These are phyloP conservation scores for Meteorus colon DNA, from an alignment of 2,888 invertebrate genomes.

Conservation along the genomic window DNA sequence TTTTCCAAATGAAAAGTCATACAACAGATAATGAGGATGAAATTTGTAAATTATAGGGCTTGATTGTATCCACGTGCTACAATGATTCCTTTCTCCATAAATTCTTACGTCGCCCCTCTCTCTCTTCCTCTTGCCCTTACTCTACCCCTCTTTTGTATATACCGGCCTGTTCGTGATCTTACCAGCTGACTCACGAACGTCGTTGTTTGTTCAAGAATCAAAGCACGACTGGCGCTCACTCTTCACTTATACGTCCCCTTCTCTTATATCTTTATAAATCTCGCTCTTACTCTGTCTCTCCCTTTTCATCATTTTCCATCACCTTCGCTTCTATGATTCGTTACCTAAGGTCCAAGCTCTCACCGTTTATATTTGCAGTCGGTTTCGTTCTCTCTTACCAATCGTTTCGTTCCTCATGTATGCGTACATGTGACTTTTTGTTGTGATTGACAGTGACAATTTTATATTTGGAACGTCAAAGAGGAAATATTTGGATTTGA, in stretches of 20 bases:
- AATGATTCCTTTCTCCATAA: background rate
- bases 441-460: no score
- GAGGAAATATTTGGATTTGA: no score
- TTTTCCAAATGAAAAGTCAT: no score
- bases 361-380: slow-evolving; percentile 53
- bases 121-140: background rate
- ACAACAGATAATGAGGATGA: background rate
- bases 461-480: no score
- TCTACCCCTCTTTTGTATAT: background rate
- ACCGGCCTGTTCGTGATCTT: slow-evolving; percentile 27
- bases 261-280: slow-evolving; percentile 38
- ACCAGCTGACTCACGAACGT: slow-evolving; percentile 59
- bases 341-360: slow-evolving; percentile 41
- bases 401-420: slow-evolving; percentile 51
- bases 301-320: slow-evolving; percentile 34
- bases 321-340: slow-evolving; percentile 37
- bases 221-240: slow-evolving; percentile 52
- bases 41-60: slow-evolving; percentile 1
- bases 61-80: slow-evolving; percentile 1
- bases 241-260: slow-evolving; percentile 47
- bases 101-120: background rate
- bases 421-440: no score
- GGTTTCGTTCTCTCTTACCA: slow-evolving; percentile 59
- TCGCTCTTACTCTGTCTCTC: slow-evolving; percentile 29
- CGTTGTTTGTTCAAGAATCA: slow-evolving; percentile 53